These are phyloP conservation scores for Synanthedon vespiformis DNA, from an alignment of 2,888 invertebrate species.

Conservation along the genomic window DNA sequence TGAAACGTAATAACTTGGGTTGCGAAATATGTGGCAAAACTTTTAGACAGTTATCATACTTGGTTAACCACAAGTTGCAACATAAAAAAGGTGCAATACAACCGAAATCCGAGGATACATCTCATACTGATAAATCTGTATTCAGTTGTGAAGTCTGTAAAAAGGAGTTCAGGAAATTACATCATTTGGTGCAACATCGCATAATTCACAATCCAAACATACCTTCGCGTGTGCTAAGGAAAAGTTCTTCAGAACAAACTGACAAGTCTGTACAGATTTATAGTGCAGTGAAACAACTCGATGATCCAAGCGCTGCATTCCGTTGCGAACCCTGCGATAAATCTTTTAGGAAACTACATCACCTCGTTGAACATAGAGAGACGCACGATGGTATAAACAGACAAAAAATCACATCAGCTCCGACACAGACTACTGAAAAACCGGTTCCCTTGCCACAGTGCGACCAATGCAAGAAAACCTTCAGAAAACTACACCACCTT, in stretches of 20 bases:
- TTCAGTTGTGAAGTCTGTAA: slow-evolving; percentile 59
- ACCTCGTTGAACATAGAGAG: slow-evolving; percentile 62
- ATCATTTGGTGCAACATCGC: slow-evolving; percentile 61
- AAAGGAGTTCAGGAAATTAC: slow-evolving; percentile 59
- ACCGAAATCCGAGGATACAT: slow-evolving; percentile 26
- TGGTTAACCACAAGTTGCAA: slow-evolving; percentile 50
- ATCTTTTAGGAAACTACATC: slow-evolving; percentile 62
- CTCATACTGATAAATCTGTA: slow-evolving; percentile 24
- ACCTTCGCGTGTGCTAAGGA: slow-evolving; percentile 29
- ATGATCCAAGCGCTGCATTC: slow-evolving; percentile 52
- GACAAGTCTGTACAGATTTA: slow-evolving; percentile 31
- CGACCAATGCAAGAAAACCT: slow-evolving; percentile 56
- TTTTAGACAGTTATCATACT: slow-evolving; percentile 58
- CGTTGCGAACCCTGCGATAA: slow-evolving; percentile 65
- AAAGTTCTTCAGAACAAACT: slow-evolving; percentile 43
- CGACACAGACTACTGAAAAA: slow-evolving; percentile 20
- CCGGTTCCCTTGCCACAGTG: slow-evolving; percentile 35
- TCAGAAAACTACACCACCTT: slow-evolving; percentile 53
- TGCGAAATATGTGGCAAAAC: slow-evolving; percentile 62
- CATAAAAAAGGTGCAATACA: slow-evolving; percentile 37
- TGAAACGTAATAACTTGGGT: slow-evolving; percentile 26
- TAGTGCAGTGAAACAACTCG: slow-evolving; percentile 23
- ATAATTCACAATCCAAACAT: slow-evolving; percentile 44
- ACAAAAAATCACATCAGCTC: slow-evolving; percentile 26
- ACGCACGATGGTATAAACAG: slow-evolving; percentile 58